Evolutionary conservation across 2,888 invertebrate genomes (phyloP).

Genomic region (Agrotis segetum): DNA sequence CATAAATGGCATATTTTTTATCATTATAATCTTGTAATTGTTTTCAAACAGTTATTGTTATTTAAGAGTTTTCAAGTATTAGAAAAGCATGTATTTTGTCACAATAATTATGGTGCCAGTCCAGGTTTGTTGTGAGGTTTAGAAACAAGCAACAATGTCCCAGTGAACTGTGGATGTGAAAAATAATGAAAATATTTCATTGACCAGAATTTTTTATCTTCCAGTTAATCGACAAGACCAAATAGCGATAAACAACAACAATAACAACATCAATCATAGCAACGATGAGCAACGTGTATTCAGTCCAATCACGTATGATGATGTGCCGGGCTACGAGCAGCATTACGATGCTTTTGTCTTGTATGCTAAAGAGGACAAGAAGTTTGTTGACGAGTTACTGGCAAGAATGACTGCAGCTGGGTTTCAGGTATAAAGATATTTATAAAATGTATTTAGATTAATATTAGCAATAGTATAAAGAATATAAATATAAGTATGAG

Average conservation of each 20-base stretch:
- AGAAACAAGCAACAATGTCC: too few relatives aligned
- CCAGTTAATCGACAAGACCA: slow-evolving; percentile 55
- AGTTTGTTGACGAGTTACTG: slow-evolving; percentile 93
- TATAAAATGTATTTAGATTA: background rate
- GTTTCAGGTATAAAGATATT: slow-evolving; percentile 89
- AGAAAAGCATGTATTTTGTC: too few relatives aligned
- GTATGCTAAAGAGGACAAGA: slow-evolving; percentile 93
- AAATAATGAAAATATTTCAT: too few relatives aligned
- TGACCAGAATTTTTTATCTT: slow-evolving; percentile 4
- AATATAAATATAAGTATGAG: background rate
- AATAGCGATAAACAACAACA: slow-evolving; percentile 54
- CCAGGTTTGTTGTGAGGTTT: too few relatives aligned
- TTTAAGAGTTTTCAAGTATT: too few relatives aligned
- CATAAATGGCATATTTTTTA: too few relatives aligned
- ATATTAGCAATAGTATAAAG: background rate
- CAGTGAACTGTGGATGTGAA: too few relatives aligned
- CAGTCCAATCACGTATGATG: slow-evolving; percentile 86
- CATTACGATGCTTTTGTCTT: slow-evolving; percentile 95
- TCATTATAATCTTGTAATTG: too few relatives aligned
- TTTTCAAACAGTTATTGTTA: too few relatives aligned
- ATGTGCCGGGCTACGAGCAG: slow-evolving; percentile 89
- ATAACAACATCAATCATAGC: slow-evolving; percentile 41
- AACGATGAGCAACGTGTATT: slow-evolving; percentile 27
- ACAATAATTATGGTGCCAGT: too few relatives aligned
- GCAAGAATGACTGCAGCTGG: slow-evolving; percentile 92